Conservation (phyloP, 2,888 invertebrate genomes). For the Athetis lepigone region DNA sequence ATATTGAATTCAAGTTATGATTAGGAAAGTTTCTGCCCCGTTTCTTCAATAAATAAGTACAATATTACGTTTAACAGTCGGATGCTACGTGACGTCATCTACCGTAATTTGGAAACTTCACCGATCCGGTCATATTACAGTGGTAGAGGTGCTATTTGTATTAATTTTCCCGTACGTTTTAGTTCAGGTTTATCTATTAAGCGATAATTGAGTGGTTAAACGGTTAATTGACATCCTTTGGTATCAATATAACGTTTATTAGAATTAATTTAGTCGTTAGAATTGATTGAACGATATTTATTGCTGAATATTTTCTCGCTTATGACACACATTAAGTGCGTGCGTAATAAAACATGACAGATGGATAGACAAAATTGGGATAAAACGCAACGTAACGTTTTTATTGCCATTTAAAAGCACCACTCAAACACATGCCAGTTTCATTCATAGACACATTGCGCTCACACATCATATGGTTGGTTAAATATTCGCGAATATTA, state of each 20-base stretch:
- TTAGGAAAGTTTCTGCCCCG: constrained; percentile 76
- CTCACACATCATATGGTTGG: constrained; percentile 78
- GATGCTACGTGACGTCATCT: constrained; percentile 53
- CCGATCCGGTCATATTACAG: constrained; percentile 11
- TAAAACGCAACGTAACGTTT: constrained; percentile 59
- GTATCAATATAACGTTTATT: constrained; percentile 16
- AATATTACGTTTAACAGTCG: constrained; percentile 61
- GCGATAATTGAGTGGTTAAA: constrained; percentile 31
- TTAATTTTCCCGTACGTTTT: constrained; percentile 21
- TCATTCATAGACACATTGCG: constrained; percentile 65
- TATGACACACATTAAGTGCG: constrained; percentile 19
- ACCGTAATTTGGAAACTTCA: constrained; percentile 47
- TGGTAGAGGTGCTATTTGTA: constrained; percentile 12
- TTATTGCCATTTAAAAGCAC: constrained; percentile 66
- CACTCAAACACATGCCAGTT: constrained; percentile 77
- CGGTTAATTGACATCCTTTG: constrained; percentile 26
- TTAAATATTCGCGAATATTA: constrained; percentile 67
- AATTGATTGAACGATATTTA: constrained; percentile 29
- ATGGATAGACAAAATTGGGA: constrained; percentile 57
- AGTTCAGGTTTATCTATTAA: constrained; percentile 25
- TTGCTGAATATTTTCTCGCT: constrained; percentile 22
- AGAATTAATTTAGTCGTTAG: constrained; percentile 34
- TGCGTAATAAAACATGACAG: constrained; percentile 51
- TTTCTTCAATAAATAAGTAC: constrained; percentile 66
- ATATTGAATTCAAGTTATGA: constrained; percentile 84